Evolutionary conservation across 2,888 invertebrate species (phyloP).

Genomic region (Drosophila siamana): DNA sequence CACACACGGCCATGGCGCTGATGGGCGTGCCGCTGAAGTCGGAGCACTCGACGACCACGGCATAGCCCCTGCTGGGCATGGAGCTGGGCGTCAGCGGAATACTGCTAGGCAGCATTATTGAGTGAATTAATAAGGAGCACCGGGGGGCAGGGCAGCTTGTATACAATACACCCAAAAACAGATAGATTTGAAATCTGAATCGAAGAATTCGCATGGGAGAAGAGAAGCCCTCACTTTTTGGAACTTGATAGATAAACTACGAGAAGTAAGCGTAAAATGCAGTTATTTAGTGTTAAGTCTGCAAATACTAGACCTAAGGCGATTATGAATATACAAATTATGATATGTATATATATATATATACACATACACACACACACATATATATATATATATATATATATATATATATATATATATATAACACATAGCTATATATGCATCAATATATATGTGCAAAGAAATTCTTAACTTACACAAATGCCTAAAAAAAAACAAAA

Average conservation of each 20-base stretch:
- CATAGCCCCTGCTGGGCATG: slow-evolving; percentile 80
- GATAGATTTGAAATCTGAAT: too few relatives aligned
- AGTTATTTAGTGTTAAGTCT: slow-evolving; percentile 81
- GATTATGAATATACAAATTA: slow-evolving; percentile 54
- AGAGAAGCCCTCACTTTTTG: slow-evolving; percentile 29
- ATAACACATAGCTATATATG: too few relatives aligned
- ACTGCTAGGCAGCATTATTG: slow-evolving; percentile 48
- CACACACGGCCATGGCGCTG: slow-evolving; percentile 69
- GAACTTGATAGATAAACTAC: background rate
- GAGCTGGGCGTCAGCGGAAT: slow-evolving; percentile 23
- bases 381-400: slow-evolving; percentile 15
- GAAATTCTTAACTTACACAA: slow-evolving; percentile 46
- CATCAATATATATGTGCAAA: slow-evolving; percentile 13
- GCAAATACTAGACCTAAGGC: slow-evolving; percentile 73
- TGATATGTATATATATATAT: slow-evolving; percentile 31
- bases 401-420: slow-evolving; percentile 1
- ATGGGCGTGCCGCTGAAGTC: slow-evolving; percentile 78
- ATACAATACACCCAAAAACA: slow-evolving; percentile 21
- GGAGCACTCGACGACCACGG: slow-evolving; percentile 77
- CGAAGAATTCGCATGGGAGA: slow-evolving; percentile 9
- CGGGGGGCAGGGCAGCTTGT: slow-evolving; percentile 20
- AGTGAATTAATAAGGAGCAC: slow-evolving; percentile 53
- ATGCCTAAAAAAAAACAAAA: slow-evolving; percentile 31
- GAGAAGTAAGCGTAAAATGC: slow-evolving; percentile 71
- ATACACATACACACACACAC: slow-evolving; percentile 22